Conservation (phyloP, 2,797 vertebrate species). For the Brachyalestes nurse region DNA sequence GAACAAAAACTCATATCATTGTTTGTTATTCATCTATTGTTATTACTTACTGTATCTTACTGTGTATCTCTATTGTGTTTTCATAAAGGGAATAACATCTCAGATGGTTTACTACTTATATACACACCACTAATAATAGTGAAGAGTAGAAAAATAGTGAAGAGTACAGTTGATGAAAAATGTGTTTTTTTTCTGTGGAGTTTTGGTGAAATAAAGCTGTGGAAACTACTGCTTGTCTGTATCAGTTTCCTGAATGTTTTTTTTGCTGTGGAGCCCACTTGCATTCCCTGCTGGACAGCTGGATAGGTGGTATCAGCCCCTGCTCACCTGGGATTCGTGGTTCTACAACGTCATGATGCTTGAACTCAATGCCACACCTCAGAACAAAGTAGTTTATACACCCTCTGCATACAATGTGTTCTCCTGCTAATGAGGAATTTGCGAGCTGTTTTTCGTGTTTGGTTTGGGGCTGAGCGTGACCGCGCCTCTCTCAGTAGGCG, state of each 20-base stretch:
- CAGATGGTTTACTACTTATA: too few species aligned
- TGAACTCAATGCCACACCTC: background rate
- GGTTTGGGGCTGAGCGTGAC: conserved; percentile 21
- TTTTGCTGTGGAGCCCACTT: background rate
- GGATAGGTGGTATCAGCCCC: background rate
- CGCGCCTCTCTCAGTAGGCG: background rate
- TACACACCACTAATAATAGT: too few species aligned
- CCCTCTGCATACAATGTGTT: background rate
- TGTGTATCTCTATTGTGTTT: too few species aligned
- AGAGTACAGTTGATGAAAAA: too few species aligned
- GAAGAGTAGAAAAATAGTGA: too few species aligned
- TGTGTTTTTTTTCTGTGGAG: too few species aligned
- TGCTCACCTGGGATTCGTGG: background rate
- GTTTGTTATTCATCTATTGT: too few species aligned
- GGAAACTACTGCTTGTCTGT: background rate
- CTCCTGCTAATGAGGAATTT: conserved; percentile 38
- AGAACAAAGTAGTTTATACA: background rate
- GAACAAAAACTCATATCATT: too few species aligned
- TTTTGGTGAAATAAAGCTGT: background rate
- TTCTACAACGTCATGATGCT: background rate
- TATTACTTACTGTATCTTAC: too few species aligned
- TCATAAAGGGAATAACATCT: too few species aligned
- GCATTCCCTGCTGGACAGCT: background rate
- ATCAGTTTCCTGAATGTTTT: background rate
- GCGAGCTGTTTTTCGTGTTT: conserved; percentile 16